A percentile compares a stretch with the other conserved stretches of the same genome.
Evolutionary conservation across 2,888 invertebrate genomes (phyloP).

Genomic region (Acleris holmiana): DNA sequence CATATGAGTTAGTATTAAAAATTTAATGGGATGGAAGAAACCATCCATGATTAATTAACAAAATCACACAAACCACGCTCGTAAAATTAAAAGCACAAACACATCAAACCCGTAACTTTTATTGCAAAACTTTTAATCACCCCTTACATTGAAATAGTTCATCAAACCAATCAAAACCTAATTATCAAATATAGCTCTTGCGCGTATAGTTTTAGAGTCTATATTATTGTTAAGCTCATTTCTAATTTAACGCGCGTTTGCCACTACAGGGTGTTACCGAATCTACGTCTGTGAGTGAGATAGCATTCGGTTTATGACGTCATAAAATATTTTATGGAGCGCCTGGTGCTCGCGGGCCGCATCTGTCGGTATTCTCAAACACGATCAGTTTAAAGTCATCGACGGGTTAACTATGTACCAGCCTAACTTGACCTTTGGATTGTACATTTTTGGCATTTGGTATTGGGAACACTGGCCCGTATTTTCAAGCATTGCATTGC

Average conservation of each 20-base stretch:
- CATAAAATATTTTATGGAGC: slow-evolving; percentile 61
- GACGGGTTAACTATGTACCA: too few relatives aligned
- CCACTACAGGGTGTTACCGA: slow-evolving; percentile 42
- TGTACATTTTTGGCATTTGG: too few relatives aligned
- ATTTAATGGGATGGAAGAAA: neutral
- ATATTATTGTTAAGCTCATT: slow-evolving; percentile 29
- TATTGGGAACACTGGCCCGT: too few relatives aligned
- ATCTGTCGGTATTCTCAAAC: too few relatives aligned
- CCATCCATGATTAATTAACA: slow-evolving; percentile 27
- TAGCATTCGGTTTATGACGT: slow-evolving; percentile 51
- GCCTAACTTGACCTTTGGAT: too few relatives aligned
- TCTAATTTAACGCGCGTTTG: slow-evolving; percentile 60
- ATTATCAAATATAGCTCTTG: slow-evolving; percentile 21
- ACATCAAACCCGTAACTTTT: slow-evolving; percentile 34
- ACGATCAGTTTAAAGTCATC: too few relatives aligned
- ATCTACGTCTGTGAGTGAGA: slow-evolving; percentile 45
- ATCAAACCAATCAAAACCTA: slow-evolving; percentile 23
- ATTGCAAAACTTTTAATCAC: slow-evolving; percentile 38
- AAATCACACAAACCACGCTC: slow-evolving; percentile 31
- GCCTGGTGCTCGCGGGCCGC: slow-evolving; percentile 19
- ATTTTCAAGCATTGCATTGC: too few relatives aligned
- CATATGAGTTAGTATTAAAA: neutral
- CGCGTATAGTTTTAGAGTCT: slow-evolving; percentile 7
- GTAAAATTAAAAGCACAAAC: slow-evolving; percentile 36
- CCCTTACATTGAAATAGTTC: slow-evolving; percentile 38